A percentile compares a stretch with the other conserved stretches of the same genome.
Evolutionary conservation across 2,113 vertebrate genomes (phyloP).

Genomic region (Uria lomvia): DNA sequence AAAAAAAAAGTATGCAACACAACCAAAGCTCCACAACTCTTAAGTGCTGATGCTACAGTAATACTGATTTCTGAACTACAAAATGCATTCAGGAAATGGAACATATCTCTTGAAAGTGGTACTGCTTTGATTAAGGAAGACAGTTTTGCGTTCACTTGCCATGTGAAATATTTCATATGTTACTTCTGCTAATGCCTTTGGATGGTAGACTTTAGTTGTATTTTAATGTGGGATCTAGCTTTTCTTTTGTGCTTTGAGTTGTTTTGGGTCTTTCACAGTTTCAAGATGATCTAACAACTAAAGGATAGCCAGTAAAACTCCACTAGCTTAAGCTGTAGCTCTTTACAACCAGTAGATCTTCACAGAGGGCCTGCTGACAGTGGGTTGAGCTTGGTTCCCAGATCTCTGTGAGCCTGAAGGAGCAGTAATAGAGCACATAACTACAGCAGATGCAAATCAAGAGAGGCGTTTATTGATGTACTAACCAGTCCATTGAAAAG

Average conservation of each 20-base stretch:
- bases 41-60: neutral
- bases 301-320: neutral
- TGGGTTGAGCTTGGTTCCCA: neutral
- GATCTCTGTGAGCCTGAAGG: neutral
- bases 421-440: neutral
- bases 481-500: neutral
- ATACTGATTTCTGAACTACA: neutral
- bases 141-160: neutral
- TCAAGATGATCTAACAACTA: neutral
- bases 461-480: neutral
- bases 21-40: neutral
- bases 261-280: neutral
- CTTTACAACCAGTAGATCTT: neutral
- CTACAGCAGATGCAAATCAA: neutral
- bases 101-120: rapidly evolving
- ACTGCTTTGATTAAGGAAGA: neutral
- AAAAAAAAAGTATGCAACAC: neutral
- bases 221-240: neutral
- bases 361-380: neutral
- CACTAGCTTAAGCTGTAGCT: neutral
- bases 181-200: neutral
- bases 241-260: neutral
- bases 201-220: neutral
- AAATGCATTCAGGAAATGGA: neutral
- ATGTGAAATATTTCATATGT: neutral